Base-by-base conservation (phyloP, 2,888 invertebrate genomes). In the Aporophyla lueneburgensis region DNA sequence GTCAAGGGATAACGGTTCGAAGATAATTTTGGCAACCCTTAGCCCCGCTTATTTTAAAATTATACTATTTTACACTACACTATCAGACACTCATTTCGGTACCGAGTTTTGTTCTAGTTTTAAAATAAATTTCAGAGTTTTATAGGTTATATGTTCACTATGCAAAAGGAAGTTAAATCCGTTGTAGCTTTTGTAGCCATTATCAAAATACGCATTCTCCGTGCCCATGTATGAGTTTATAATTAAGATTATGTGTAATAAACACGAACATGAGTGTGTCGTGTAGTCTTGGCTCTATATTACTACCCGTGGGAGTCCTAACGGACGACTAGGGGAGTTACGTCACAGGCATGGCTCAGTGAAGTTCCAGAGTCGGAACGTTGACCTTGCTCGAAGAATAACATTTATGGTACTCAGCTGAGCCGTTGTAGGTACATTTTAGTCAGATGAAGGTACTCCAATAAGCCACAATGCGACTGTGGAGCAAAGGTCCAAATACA, bases 181-280 rank as follows among this genome's bases (percentile, higher is more conserved):
- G 3, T 0, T 19, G 14, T n/a, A 19, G 2, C 12, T 27, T 62
- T 43, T 40, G 27, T 27, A 80, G 24, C 12, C 14, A 53, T 72
- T 53, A 51, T 61, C 33, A 73, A 54, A 54, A 54, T 62, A 72
- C 14, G 6, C 5, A 53, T 76, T 56, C 7, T 14, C 27, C 1
- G 16, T 19, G 21, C 9, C 14, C n/a, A 24, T 49, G 27, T 56
- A 74, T 33, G 61, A 51, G 81, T 33, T 66, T 74, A 56, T 78
- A 81, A 74, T 81, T 74, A 81, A 49, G 54, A 74, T 74, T 81
- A 66, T 54, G n/a, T 66, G 21, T 74, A 74, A 81, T 81, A 74
- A 81, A 81, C 75, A 66, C 40, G 19, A 51, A 81, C 75, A 75
- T 51, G 81, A 65, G 63, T 53, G 33, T 74, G 54, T 75, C 76